Base-by-base conservation (phyloP, 2,888 invertebrate genomes). In the Microdon myrmicae region DNA sequence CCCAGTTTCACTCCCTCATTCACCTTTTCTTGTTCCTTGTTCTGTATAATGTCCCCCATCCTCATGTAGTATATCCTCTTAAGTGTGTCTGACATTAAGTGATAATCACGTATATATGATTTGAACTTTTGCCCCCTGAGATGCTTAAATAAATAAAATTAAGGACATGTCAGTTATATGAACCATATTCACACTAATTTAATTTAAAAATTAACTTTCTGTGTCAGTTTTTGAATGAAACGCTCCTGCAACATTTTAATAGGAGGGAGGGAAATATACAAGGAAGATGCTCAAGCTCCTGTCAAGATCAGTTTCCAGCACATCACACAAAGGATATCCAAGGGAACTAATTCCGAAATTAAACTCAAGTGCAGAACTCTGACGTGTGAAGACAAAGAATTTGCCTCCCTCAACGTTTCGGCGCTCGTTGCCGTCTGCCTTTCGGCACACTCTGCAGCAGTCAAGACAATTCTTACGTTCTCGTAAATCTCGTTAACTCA, bases 401-500 rank as follows among this genome's bases (percentile, higher is more conserved):
- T 49, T 17, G 28, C 43, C 43, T 37, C 10, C 19, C 13, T 32
- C 38, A 14, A 13, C 20, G 23, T 31, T 22, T 28, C 26, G 20
- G 29, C 41, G 29, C 28, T 41, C 28, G 39, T 8, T 17, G 14
- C n/a, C 22, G 16, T 8, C 19, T 20, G 28, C 19, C 10, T n/a
- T n/a, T 19, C n/a, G 19, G 12, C 16, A 26, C 23, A n/a, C 38
- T 44, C 17, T 43, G 28, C 35, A 28, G 10, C 26, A 14, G 3
- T 13, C 28, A n/a, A n/a, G n/a, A n/a, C n/a, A 25, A 51, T 49
- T 38, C 39, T 44, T 51, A 43, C 13, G 17, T 51, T 22, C 28
- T 14, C 9, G 13, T 43, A 41, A 53, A 54, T 60, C 53, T 41
- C 41, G 54, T 54, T 41, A 60, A 54, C 47, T 54, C 59, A 54